phyloP scores from a whole-genome alignment of 23 tunicate genomes.

The Styela clava region DNA sequence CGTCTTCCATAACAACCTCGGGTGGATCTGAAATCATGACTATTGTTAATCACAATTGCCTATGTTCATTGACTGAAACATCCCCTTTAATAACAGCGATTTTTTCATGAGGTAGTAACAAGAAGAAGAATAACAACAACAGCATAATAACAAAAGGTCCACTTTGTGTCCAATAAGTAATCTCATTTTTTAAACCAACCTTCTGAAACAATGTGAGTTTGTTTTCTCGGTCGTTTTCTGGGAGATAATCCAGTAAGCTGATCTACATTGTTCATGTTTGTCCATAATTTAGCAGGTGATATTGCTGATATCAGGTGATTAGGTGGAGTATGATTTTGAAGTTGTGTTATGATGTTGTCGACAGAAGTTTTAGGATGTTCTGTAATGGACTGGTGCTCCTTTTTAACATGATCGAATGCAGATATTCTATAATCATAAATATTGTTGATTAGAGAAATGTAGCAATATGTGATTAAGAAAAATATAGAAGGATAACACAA shows the following conservation, averaged over 20 bases:
- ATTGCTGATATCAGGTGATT: neutral
- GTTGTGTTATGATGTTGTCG: neutral
- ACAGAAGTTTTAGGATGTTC: neutral
- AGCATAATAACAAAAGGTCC: too few relatives aligned
- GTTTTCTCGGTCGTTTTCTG: conserved; percentile 85
- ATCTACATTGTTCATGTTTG: neutral
- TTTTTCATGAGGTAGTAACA: too few relatives aligned
- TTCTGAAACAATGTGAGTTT: conserved; percentile 80
- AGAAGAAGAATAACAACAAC: too few relatives aligned
- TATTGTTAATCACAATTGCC: neutral
- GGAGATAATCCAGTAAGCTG: conserved; percentile 57
- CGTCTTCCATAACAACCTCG: conserved; percentile 55
- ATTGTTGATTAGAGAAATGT: too few relatives aligned
- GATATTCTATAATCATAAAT: neutral
- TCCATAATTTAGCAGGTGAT: conserved; percentile 14
- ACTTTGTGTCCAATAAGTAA: too few relatives aligned
- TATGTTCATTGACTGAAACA: too few relatives aligned
- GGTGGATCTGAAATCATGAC: conserved; percentile 25
- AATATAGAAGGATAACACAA: too few relatives aligned
- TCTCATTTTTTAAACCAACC: conserved; percentile 42
- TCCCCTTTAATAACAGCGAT: too few relatives aligned
- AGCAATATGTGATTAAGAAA: too few relatives aligned
- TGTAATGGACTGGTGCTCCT: conserved; percentile 1
- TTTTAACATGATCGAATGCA: neutral
- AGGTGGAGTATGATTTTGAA: conserved; percentile 2